phyloP scores from a whole-genome alignment of 2,797 vertebrate species.

The Micropoecilia bifurca region DNA sequence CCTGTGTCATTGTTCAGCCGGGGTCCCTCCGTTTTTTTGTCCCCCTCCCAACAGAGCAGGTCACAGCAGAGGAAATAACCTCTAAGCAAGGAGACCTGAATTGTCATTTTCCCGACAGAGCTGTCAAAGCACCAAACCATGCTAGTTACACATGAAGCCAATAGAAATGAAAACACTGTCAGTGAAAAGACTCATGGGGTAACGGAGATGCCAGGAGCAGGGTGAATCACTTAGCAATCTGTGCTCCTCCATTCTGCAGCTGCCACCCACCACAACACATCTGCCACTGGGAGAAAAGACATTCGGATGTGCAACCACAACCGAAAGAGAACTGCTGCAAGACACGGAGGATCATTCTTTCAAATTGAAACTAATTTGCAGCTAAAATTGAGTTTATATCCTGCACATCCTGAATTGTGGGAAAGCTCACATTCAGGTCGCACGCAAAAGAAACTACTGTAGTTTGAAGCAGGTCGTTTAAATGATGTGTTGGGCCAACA shows the following conservation, averaged over 20 bases:
- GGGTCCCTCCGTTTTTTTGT: constrained; percentile 18
- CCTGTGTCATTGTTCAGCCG: constrained; percentile 21
- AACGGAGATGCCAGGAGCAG: constrained; percentile 69
- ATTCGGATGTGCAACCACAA: constrained; percentile 30
- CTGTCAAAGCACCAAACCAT: constrained; percentile 58
- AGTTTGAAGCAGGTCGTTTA: constrained; percentile 36
- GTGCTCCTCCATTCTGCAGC: constrained; percentile 72
- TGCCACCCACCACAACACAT: constrained; percentile 76
- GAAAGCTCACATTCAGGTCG: constrained; percentile 50
- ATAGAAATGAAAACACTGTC: constrained; percentile 75
- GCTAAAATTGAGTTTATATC: constrained; percentile 37
- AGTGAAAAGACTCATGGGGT: constrained; percentile 73
- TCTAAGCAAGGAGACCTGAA: constrained; percentile 38
- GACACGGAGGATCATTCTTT: constrained; percentile 67
- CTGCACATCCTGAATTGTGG: constrained; percentile 21
- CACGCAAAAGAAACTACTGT: constrained; percentile 9
- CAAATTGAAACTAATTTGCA: constrained; percentile 68
- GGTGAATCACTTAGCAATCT: constrained; percentile 78
- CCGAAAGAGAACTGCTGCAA: constrained; percentile 59
- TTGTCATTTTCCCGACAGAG: constrained; percentile 66
- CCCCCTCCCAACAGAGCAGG: constrained; percentile 15
- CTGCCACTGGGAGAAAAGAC: constrained; percentile 65
- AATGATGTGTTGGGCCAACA: constrained; percentile 34
- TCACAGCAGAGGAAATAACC: constrained; percentile 52
- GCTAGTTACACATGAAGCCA: constrained; percentile 71